Percentiles rank a stretch among this genome's conserved stretches.
phyloP scores from a whole-genome alignment of 2,113 vertebrate genomes.

The Festucalex cinctus region DNA sequence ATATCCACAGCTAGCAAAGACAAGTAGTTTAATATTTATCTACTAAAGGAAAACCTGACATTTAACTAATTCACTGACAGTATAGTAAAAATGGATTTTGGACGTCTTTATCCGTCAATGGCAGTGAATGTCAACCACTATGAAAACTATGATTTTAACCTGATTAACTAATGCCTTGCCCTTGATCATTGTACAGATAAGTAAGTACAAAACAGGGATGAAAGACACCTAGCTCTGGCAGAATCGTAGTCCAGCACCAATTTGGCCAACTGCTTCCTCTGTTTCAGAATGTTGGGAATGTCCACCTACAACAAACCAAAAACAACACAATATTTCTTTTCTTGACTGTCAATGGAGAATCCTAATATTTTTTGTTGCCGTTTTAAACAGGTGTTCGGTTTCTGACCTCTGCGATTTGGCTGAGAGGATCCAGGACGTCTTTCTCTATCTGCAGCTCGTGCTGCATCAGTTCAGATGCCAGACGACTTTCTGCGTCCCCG shows the following conservation, averaged over 20 bases:
- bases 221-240: conserved; percentile 84
- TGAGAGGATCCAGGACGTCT: conserved; percentile 90
- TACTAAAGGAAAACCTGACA: no score
- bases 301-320: conserved; percentile 75
- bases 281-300: conserved; percentile 96
- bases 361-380: not conserved
- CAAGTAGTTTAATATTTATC: no score
- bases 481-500: conserved; percentile 88
- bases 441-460: conserved; percentile 91
- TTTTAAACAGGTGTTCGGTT: not conserved
- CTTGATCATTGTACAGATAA: not conserved
- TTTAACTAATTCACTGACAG: no score
- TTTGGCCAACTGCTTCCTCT: conserved; percentile 92
- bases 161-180: not conserved
- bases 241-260: conserved; percentile 97
- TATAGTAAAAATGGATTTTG: no score
- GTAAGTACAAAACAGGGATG: no score
- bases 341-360: not conserved
- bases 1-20: not conserved
- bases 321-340: not conserved
- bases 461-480: conserved; percentile 89
- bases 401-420: conserved; percentile 85
- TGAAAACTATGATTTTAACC: not conserved
- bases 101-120: no score
- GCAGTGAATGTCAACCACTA: not conserved